A percentile compares a stretch with the other conserved stretches of the same genome.
Conservation (phyloP, 2,888 invertebrate genomes). For the Heteropelma amictum region DNA sequence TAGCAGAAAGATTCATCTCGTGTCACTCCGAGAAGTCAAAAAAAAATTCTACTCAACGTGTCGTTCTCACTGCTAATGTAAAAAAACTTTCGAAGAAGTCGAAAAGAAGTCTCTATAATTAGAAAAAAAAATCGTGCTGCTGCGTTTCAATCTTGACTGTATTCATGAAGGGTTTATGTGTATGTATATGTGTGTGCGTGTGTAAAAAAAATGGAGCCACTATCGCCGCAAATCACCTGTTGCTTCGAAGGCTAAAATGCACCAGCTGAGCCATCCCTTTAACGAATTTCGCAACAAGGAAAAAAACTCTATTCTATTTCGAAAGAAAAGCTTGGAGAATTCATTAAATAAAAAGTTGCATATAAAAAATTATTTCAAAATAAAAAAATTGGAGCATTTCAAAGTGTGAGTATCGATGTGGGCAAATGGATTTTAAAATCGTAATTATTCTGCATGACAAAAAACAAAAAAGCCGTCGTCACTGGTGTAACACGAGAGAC, state of each 20-base stretch:
- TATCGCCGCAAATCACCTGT: conserved; percentile 20
- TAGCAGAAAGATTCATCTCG: no score
- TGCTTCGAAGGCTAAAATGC: not conserved
- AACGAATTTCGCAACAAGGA: not conserved
- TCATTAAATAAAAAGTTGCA: no score
- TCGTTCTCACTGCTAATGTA: not conserved
- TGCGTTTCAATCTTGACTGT: conserved; percentile 50
- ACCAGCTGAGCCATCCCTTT: not conserved
- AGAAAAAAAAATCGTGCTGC: conserved; percentile 16
- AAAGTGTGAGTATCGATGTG: no score
- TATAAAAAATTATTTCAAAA: no score
- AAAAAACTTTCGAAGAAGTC: not conserved
- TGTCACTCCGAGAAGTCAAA: not conserved
- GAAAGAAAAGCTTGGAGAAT: no score
- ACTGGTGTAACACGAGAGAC: no score
- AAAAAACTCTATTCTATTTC: not conserved
- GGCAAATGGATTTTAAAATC: no score
- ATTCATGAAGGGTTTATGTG: not conserved
- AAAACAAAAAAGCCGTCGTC: no score
- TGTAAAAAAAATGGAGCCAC: conserved; percentile 4
- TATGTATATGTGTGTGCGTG: not conserved
- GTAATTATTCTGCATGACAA: no score
- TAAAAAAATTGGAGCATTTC: no score
- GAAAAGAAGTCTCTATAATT: not conserved
- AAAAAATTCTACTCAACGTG: not conserved